Evolutionary conservation across 2,113 vertebrate genomes (phyloP), one percentile per base, ranked within the genome.

Genomic region (Nesoenas mayeri): DNA sequence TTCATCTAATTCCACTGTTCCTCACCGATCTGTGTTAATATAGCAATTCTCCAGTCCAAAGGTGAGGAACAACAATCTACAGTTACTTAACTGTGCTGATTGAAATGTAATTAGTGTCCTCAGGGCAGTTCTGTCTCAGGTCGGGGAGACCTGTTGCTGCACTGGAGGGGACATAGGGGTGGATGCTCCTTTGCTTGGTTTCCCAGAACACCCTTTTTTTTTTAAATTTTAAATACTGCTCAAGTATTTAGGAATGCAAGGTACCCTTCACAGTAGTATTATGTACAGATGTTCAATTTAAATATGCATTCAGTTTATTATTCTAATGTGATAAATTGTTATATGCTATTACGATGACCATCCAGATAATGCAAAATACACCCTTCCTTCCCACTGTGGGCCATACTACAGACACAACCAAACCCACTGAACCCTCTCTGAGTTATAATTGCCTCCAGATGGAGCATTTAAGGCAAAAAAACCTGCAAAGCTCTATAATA

Each of bases 401-500:
- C 78, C n/a, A 10, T 5, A 5, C 50, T 15, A 58, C 64, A 84
- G 56, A 74, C 57, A 67, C 65, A 57, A 47, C 44, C 12, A 3
- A 74, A 80, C 34, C 51, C 67, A 58, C 66, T 40, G 78, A 88
- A 72, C 70, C n/a, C 28, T 84, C 75, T 90, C 75, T 0, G 40
- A 85, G 36, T 40, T 82, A 56, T 51, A 93, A 72, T 34, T 24
- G 6, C 58, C 73, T 89, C 89, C 94, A 91, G 88, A 96, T 89
- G 74, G 61, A 89, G 62, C 6, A 6, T 79, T 89, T 70, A 82
- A 77, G 42, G 84, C 66, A 85, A 79, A 85, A 85, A 12, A 71
- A 2, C 61, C 54, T 24, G 9, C 53, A 19, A 70, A 82, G 50
- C 32, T 88, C 51, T 80, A 0, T 60, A 65, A 61, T 32, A 38